A percentile compares a stretch with the other conserved stretches of the same genome.
These are phyloP conservation scores for Acanthococcus lagerstroemiae DNA, from an alignment of 2,888 invertebrate species.

Conservation along the genomic window DNA sequence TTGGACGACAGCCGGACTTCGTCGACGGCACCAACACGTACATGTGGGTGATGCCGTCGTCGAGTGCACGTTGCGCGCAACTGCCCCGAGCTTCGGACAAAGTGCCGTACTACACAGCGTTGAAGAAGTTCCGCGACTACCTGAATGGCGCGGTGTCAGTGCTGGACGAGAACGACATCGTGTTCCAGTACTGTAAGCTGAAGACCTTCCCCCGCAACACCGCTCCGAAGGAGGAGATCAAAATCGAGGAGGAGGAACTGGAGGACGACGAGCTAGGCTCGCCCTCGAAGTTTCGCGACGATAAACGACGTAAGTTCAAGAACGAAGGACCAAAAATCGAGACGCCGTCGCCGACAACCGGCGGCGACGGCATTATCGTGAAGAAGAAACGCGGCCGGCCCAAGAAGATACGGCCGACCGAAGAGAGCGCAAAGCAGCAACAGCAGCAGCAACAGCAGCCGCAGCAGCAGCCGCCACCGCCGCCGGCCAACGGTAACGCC, in stretches of 20 bases:
- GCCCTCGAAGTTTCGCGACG: constrained; percentile 53
- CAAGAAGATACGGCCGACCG: constrained; percentile 59
- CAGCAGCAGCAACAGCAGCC: too few relatives aligned
- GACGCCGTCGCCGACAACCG: constrained; percentile 40
- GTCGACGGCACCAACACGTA: constrained; percentile 93
- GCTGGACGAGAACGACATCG: constrained; percentile 77
- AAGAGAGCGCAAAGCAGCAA: background rate
- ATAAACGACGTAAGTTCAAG: constrained; percentile 49
- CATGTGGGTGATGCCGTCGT: constrained; percentile 99
- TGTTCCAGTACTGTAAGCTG: constrained; percentile 64
- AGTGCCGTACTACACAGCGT: constrained; percentile 91
- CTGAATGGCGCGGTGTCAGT: constrained; percentile 75
- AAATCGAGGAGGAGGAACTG: constrained; percentile 32
- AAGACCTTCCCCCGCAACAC: constrained; percentile 47
- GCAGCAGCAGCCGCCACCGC: background rate
- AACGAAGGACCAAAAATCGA: constrained; percentile 48
- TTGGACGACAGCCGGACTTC: constrained; percentile 88
- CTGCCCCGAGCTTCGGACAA: constrained; percentile 95
- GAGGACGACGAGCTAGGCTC: constrained; percentile 64
- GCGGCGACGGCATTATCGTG: constrained; percentile 42
- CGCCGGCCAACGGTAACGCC: constrained; percentile 7
- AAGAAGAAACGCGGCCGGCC: constrained; percentile 83
- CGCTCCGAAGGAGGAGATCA: constrained; percentile 31
- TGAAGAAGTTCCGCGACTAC: constrained; percentile 91
- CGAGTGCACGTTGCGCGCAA: constrained; percentile 93